These are phyloP conservation scores for Rhamnusium bicolor DNA, from an alignment of 2,888 invertebrate species.

Conservation along the genomic window DNA sequence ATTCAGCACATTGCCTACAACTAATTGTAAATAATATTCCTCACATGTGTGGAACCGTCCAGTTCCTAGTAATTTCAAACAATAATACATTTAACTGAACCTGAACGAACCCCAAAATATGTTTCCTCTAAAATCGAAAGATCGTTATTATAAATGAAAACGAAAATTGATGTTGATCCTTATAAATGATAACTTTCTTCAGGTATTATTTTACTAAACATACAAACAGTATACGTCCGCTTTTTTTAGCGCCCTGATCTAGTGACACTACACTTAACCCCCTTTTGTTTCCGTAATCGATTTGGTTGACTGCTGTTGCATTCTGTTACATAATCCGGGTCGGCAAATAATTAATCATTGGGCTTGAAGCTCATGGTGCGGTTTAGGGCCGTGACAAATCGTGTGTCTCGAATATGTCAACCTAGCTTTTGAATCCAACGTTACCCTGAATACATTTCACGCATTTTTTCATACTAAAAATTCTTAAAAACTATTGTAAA, in stretches of 20 bases:
- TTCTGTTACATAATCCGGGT: slow-evolving; percentile 65
- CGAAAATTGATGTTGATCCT: slow-evolving; percentile 39
- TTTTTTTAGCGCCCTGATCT: slow-evolving; percentile 38
- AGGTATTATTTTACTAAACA: slow-evolving; percentile 35
- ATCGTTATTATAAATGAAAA: slow-evolving; percentile 34
- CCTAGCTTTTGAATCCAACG: slow-evolving; percentile 60
- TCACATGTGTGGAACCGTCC: no score
- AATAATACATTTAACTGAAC: no score
- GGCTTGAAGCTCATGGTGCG: slow-evolving; percentile 61
- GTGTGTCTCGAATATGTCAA: slow-evolving; percentile 67
- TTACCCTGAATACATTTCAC: slow-evolving; percentile 62
- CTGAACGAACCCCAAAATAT: no score
- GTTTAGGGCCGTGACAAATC: slow-evolving; percentile 67
- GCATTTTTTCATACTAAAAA: slow-evolving; percentile 54
- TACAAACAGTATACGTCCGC: slow-evolving; percentile 35
- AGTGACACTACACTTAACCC: slow-evolving; percentile 61
- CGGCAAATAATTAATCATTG: slow-evolving; percentile 66
- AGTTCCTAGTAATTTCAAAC: no score
- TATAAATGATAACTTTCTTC: slow-evolving; percentile 45
- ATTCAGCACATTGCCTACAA: no score
- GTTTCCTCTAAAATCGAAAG: slow-evolving; percentile 14
- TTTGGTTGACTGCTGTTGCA: slow-evolving; percentile 61
- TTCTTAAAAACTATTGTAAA: slow-evolving; percentile 47
- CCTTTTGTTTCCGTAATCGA: slow-evolving; percentile 61
- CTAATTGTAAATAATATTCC: no score